Base-by-base conservation (phyloP, 2,888 invertebrate genomes). In the Drosophila cognata region DNA sequence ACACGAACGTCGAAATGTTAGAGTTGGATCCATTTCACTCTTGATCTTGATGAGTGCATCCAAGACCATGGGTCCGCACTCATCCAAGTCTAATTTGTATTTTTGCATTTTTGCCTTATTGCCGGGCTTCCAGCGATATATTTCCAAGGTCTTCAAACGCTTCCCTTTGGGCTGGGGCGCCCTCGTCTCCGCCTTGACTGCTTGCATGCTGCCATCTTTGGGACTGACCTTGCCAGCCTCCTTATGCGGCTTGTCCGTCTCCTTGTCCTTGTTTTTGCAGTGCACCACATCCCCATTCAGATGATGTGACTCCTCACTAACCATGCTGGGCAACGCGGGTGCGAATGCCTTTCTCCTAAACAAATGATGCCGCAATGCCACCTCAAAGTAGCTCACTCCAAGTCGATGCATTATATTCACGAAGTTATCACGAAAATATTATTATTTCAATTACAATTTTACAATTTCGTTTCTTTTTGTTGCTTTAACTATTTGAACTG, bases 41-140 rank as follows among this genome's bases (percentile, higher is more conserved):
- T 99, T 99, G 62, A 99, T 99, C 94, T 98, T 98, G 81, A 99
- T 96, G 59, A 99, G 93, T 0, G 97, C 99, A 93, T 99, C 99
- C 68, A 99, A 94, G 1, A 99, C 96, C 99, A 99, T 99, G 0
- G 98, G 97, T 16, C 98, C 98, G 93, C 98, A 98, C 21, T 96
- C 95, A 86, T 96, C 96, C 41, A 98, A 93, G 91, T 98, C 97
- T 2, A 98, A 29, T 35, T 88, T 72, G 55, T 84, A 93, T 2
- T 76, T 84, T 72, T 98, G 96, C 92, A 96, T 95, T 81, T 94
- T 94, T 0, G 98, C 98, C 92, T 97, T 96, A 84, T 96, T 95
- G 55, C 96, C 95, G 0, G 98, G 98, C 93, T 97, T 96, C 96
- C 96, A 98, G 89, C 98, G 95, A 92, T 98, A 98, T 35, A 98